These are phyloP conservation scores for Drosophila pullipes DNA, from an alignment of 2,888 invertebrate genomes.

Conservation along the genomic window DNA sequence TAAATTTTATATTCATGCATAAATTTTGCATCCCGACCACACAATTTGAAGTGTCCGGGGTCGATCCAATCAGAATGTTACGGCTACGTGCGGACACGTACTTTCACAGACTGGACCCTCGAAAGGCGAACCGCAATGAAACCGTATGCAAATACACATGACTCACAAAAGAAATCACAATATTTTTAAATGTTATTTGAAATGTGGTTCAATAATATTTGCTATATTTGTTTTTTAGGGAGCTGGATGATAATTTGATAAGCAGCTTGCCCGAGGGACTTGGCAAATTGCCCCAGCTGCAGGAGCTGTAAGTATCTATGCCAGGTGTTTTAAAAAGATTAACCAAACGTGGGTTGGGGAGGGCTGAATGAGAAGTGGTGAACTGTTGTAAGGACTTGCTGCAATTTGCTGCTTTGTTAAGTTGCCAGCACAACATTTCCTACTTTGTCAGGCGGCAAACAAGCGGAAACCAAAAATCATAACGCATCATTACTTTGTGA, in stretches of 20 bases:
- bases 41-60: constrained; percentile 26
- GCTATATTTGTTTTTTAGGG: constrained; percentile 86
- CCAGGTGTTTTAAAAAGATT: constrained; percentile 66
- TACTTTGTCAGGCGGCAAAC: constrained; percentile 66
- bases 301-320: constrained; percentile 92
- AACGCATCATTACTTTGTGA: constrained; percentile 81
- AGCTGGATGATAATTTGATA: constrained; percentile 91
- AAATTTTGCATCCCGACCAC: constrained; percentile 61
- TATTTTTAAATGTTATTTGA: constrained; percentile 49
- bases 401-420: constrained; percentile 39
- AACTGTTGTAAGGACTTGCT: background rate
- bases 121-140: constrained; percentile 40
- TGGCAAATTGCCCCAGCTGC: constrained; percentile 90
- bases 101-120: constrained; percentile 64
- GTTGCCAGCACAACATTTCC: constrained; percentile 62
- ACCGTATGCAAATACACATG: constrained; percentile 59
- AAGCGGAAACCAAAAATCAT: constrained; percentile 80
- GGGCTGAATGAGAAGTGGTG: background rate
- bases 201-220: constrained; percentile 45
- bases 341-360: background rate
- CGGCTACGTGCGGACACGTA: constrained; percentile 73
- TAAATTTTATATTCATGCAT: constrained; percentile 61
- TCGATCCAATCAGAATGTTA: constrained; percentile 48
- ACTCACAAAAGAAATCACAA: constrained; percentile 31
- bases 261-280: constrained; percentile 91